Base-by-base conservation (phyloP, 2,888 invertebrate genomes). In the Zaprionus obscuricornis region DNA sequence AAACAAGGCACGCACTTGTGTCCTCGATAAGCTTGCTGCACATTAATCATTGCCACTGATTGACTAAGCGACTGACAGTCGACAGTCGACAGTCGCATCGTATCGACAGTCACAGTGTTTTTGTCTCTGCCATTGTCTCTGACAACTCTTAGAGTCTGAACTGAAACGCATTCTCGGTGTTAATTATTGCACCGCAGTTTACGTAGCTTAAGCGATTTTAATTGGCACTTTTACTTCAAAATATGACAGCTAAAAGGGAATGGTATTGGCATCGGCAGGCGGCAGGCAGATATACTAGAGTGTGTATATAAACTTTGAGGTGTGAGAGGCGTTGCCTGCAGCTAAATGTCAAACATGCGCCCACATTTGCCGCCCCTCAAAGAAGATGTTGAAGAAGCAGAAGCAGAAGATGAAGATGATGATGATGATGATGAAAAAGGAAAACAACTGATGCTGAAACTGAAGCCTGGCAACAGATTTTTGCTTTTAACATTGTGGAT, bases 1-100 rank as follows among this genome's bases (percentile, higher is more conserved):
- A 81, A 68, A 31, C 81, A 58, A 62, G 66, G 67, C 81, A 81
- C 81, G 81, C 81, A 81, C 82, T 81, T 75, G 82, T 66, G 81
- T 71, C 78, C 81, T 77, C 81, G 78, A 81, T 81, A 71, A 67
- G 70, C 47, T 59, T 66, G 67, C 52, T 46, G 60, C 77, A 55
- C 47, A 81, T 77, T 77, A 77, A 77, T 77, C 81, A 55, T 55
- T 50, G 34, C 22, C 71, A 51, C 55, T 39, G 51, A 36, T 59
- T 50, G 56, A 52, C 72, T 58, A 54, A 62, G 65, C 54, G 36
- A 26, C 52, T 42, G 51, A 59, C 69, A 63, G 49, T 51, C 55
- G 46, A 49, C 58, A 49, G 54, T 65, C 56, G n/a, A n/a, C n/a
- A n/a, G n/a, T n/a, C n/a, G n/a, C n/a, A n/a, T n/a, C n/a, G 37